Evolutionary conservation across 2,797 vertebrate genomes (phyloP).

Genomic region (Bradypodion ventrale): DNA sequence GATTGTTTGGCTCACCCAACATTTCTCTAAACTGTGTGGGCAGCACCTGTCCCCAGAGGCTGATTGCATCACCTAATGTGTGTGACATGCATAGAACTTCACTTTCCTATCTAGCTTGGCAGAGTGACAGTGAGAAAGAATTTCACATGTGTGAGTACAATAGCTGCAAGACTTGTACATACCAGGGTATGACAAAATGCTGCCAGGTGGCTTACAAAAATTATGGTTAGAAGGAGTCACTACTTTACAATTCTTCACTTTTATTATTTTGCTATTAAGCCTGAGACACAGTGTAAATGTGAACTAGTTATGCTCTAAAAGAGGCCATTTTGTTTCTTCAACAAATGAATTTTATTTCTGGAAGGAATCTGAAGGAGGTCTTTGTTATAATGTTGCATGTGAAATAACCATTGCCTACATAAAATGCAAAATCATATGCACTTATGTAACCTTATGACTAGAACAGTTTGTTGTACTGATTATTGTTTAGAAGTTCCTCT

Average conservation of each 20-base stretch:
- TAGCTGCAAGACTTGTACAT: neutral
- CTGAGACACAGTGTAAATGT: neutral
- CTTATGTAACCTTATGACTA: neutral
- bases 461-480: neutral
- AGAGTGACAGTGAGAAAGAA: neutral
- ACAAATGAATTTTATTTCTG: neutral
- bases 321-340: neutral
- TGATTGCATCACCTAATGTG: neutral
- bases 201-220: neutral
- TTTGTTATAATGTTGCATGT: neutral
- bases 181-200: slow-evolving; percentile 3
- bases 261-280: no score
- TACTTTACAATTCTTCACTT: no score
- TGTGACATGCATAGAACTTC: neutral
- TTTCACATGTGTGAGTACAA: neutral
- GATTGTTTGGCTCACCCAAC: neutral
- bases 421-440: neutral
- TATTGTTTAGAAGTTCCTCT: neutral
- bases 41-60: slow-evolving; percentile 12
- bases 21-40: slow-evolving; percentile 3
- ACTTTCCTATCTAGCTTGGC: neutral
- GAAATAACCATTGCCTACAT: neutral
- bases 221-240: neutral
- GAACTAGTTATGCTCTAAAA: neutral
- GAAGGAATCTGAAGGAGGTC: neutral